A percentile compares a stretch with the other conserved stretches of the same genome.
These are phyloP conservation scores for Rhabdornis inornatus DNA, from an alignment of 2,113 vertebrate species.

Conservation along the genomic window DNA sequence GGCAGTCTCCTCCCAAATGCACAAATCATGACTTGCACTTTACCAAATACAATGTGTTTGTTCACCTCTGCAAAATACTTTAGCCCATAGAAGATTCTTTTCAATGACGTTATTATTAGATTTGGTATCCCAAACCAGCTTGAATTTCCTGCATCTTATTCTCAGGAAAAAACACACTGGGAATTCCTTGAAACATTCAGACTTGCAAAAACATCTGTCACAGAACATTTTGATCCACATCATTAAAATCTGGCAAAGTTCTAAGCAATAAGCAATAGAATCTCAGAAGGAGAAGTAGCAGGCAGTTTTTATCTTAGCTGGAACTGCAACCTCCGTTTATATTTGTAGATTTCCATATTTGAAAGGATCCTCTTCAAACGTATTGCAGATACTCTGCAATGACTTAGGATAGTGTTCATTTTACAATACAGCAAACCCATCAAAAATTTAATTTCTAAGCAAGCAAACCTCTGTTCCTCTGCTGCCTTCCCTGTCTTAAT, in stretches of 20 bases:
- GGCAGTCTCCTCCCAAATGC: not conserved
- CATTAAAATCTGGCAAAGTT: not conserved
- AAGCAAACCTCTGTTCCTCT: not conserved
- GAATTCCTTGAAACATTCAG: not conserved
- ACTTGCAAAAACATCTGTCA: not conserved
- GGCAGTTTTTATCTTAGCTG: not conserved
- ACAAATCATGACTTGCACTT: not conserved
- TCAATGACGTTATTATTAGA: not conserved
- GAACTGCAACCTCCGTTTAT: not conserved
- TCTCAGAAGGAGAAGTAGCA: not conserved
- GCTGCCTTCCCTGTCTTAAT: not conserved
- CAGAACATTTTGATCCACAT: not conserved
- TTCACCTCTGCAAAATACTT: not conserved
- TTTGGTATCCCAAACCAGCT: not conserved
- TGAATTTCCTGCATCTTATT: not conserved
- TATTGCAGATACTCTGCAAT: not conserved
- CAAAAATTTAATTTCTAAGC: not conserved
- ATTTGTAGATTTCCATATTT: not conserved
- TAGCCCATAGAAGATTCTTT: not conserved
- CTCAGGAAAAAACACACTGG: not conserved
- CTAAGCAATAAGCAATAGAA: not conserved
- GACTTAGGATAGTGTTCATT: not conserved
- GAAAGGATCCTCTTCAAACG: not conserved
- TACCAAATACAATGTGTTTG: not conserved
- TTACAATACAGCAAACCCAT: not conserved